phyloP scores from a whole-genome alignment of 2,797 vertebrate species.

The Mareca penelope region DNA sequence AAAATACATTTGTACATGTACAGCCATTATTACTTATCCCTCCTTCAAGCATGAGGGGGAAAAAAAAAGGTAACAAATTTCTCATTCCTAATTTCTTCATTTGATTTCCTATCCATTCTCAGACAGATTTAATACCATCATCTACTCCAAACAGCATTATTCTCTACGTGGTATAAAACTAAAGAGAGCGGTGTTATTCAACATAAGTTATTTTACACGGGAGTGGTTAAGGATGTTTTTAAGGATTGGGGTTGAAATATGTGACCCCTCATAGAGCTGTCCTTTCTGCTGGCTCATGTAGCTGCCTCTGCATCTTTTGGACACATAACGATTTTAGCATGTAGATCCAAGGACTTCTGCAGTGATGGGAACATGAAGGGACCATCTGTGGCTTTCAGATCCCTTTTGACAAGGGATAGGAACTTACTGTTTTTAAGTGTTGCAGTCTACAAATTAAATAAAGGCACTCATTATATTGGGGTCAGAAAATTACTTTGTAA shows the following conservation, averaged over 20 bases:
- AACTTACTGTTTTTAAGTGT: not conserved
- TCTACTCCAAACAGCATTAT: not conserved
- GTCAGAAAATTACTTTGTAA: not conserved
- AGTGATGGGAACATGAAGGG: no score
- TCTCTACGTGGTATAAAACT: not conserved
- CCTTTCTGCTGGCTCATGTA: not conserved
- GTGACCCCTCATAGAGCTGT: not conserved
- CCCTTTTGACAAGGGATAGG: not conserved
- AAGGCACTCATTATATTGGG: not conserved
- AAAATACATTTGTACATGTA: slow-evolving; percentile 1
- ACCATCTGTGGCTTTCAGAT: not conserved
- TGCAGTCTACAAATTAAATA: not conserved
- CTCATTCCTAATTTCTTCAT: not conserved
- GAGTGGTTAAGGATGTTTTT: not conserved
- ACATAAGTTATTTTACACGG: not conserved
- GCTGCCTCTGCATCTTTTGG: not conserved
- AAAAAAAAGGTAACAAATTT: not conserved
- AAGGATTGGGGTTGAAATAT: not conserved
- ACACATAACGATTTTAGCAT: not conserved
- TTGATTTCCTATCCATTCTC: not conserved
- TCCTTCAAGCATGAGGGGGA: not conserved
- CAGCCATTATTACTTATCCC: slow-evolving; percentile 25
- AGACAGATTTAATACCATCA: not conserved
- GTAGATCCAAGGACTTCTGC: not conserved
- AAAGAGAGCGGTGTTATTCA: not conserved